Conservation (phyloP, 2,888 invertebrate genomes). For the Sympetrum striolatum region DNA sequence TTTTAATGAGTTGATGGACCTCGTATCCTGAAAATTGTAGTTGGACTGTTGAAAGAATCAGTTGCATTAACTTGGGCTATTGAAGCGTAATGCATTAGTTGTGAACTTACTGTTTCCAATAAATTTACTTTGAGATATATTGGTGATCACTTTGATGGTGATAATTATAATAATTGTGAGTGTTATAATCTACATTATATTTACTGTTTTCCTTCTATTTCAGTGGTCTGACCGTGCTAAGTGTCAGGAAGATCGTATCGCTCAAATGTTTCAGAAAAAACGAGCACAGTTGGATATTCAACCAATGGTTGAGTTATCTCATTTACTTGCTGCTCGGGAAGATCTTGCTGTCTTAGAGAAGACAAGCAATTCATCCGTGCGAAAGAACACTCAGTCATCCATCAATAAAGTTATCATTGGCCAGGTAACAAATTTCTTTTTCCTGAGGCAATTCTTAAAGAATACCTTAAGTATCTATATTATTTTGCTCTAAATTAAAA, state of each 20-base stretch:
- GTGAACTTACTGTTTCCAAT: too few relatives aligned
- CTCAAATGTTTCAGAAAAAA: constrained; percentile 65
- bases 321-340: constrained; percentile 83
- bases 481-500: too few relatives aligned
- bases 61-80: background rate
- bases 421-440: constrained; percentile 60
- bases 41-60: too few relatives aligned
- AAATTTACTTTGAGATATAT: too few relatives aligned
- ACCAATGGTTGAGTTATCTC: constrained; percentile 74
- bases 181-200: too few relatives aligned
- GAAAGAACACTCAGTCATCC: constrained; percentile 82
- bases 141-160: too few relatives aligned
- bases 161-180: too few relatives aligned
- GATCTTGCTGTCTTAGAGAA: constrained; percentile 89
- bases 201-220: constrained; percentile 52
- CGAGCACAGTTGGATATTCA: constrained; percentile 63
- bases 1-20: too few relatives aligned
- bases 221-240: constrained; percentile 86
- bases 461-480: too few relatives aligned
- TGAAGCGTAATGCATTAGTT: background rate
- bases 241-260: constrained; percentile 75
- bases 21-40: too few relatives aligned
- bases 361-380: constrained; percentile 84
- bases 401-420: constrained; percentile 92
- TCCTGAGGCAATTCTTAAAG: too few relatives aligned